Percentiles rank a stretch among this genome's conserved stretches.
These are phyloP conservation scores for Momotus momota DNA, from an alignment of 2,797 vertebrate genomes.

Conservation along the genomic window DNA sequence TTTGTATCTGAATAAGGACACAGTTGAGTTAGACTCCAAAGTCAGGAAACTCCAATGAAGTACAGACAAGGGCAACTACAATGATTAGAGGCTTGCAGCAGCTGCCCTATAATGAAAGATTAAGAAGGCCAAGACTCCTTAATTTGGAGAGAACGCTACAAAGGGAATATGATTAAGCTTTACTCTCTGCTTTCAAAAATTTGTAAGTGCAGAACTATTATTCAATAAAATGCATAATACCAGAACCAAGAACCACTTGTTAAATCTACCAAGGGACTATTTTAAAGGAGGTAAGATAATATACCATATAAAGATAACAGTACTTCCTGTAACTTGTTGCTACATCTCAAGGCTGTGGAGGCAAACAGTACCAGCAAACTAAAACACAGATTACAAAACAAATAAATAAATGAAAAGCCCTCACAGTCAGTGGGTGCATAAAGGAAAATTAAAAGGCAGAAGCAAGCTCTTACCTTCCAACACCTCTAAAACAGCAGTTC, in stretches of 20 bases:
- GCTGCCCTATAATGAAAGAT: neutral
- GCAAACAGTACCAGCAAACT: neutral
- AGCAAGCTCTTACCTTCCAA: neutral
- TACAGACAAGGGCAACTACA: neutral
- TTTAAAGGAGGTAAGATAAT: neutral
- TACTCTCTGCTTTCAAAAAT: no score
- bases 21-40: neutral
- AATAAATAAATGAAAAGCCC: neutral
- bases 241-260: neutral
- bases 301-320: neutral
- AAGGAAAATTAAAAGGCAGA: neutral
- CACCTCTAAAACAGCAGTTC: neutral
- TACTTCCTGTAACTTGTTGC: neutral
- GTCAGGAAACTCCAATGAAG: neutral
- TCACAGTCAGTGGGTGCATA: rapidly evolving
- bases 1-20: neutral
- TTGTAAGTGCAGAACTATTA: neutral
- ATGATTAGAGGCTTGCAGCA: neutral
- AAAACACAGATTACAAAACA: neutral
- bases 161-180: neutral
- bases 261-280: neutral
- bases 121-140: neutral
- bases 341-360: neutral
- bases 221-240: neutral
- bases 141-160: neutral